Base-by-base conservation (phyloP, 2,113 vertebrate species). In the Procapra przewalskii region DNA sequence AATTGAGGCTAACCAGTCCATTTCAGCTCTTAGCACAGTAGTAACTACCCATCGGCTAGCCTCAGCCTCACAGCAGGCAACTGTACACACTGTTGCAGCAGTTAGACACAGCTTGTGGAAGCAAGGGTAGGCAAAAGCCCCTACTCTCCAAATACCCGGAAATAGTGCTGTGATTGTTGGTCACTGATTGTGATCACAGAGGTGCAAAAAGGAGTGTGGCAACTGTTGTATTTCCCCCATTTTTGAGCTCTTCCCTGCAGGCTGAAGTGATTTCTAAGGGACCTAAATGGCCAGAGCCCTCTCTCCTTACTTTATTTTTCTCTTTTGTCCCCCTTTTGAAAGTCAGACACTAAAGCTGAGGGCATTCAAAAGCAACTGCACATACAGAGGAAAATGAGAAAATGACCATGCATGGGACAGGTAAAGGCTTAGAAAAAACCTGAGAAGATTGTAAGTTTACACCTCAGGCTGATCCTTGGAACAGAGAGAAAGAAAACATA, bases 1-100 rank as follows among this genome's bases (percentile, higher is more conserved):
- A 95, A 64, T 80, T 86, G 94, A 86, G 81, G 88, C 80, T 86
- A 91, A 95, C 43, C 57, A 59, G 94, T 60, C 64, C 85, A 85
- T 91, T 95, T 85, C 87, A 79, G 55, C 55, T 87, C 92, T 87
- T 62, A 50, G 25, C 67, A 79, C 17, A 62, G 55, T 52, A 93
- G 67, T 45, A 40, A 19, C 43, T 33, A 29, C 83, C 43, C 25
- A 62, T 86, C 16, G 17, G 4, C 33, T 71, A 79, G 11, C 33
- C 29, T 80, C 55, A 86, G 55, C n/a, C n/a, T 55, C 6, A 7
- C 33, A 57, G 81, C n/a, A 45, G 29, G 36, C 81, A 91, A 43
- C 64, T 95, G 17, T 25, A 33, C 40, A 89, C 36, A 31, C 81
- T 40, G 43, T 25, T 59, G 57, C 54, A 79, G 14, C 45, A 54